These are phyloP conservation scores for Drosophila histrio DNA, from an alignment of 2,888 invertebrate species.

Conservation along the genomic window DNA sequence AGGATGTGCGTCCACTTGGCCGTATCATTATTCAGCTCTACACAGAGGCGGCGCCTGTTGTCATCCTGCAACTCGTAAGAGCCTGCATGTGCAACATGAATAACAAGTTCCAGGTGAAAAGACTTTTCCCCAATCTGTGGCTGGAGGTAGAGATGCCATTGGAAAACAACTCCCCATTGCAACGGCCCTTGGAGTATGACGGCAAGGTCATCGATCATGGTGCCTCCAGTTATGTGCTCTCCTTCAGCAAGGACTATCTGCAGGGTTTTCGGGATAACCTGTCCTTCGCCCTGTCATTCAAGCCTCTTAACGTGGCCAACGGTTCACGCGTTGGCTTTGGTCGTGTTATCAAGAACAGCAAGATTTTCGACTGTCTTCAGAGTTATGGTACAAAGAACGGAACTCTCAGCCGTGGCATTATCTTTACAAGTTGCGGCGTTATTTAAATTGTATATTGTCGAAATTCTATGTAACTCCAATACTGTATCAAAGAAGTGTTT, in stretches of 20 bases:
- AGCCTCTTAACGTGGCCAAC: slow-evolving; percentile 71
- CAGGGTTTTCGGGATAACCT: slow-evolving; percentile 56
- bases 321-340: slow-evolving; percentile 77
- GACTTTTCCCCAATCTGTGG: slow-evolving; percentile 74
- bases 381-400: slow-evolving; percentile 79
- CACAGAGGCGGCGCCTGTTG: slow-evolving; percentile 72
- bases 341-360: slow-evolving; percentile 67
- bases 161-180: slow-evolving; percentile 22
- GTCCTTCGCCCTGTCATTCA: slow-evolving; percentile 77
- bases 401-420: slow-evolving; percentile 65
- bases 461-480: not conserved
- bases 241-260: slow-evolving; percentile 60
- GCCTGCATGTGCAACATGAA: slow-evolving; percentile 60
- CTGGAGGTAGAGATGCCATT: slow-evolving; percentile 61
- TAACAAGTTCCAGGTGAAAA: slow-evolving; percentile 53
- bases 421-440: slow-evolving; percentile 68
- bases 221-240: slow-evolving; percentile 46
- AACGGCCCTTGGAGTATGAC: slow-evolving; percentile 54
- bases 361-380: slow-evolving; percentile 67
- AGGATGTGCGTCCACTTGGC: slow-evolving; percentile 65
- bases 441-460: slow-evolving; percentile 27
- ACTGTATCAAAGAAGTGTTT: not conserved
- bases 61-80: slow-evolving; percentile 65
- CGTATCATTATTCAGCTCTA: slow-evolving; percentile 70
- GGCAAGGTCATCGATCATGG: slow-evolving; percentile 68